These are phyloP conservation scores for Mus minutoides DNA, from an alignment of 2,797 vertebrate species.

Conservation along the genomic window DNA sequence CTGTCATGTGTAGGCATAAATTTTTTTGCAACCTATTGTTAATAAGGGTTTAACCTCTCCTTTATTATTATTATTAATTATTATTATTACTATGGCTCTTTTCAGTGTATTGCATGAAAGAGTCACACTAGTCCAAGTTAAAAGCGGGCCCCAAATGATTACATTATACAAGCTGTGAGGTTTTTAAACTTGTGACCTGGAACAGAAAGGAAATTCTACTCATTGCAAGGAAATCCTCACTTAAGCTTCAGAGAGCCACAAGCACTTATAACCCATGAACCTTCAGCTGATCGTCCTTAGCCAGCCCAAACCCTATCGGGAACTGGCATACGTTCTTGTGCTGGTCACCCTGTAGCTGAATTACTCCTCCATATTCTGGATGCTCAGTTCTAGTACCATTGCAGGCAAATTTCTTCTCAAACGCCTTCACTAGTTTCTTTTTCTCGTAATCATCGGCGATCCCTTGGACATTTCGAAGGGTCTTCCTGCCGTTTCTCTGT, in stretches of 20 bases:
- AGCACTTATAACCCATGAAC: neutral
- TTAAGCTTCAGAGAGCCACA: neutral
- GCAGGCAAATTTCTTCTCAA: constrained; percentile 83
- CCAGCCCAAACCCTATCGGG: constrained; percentile 88
- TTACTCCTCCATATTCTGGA: constrained; percentile 99
- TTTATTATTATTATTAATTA: too few species aligned
- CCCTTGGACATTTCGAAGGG: neutral
- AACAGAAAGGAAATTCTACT: too few species aligned
- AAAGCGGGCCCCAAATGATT: too few species aligned
- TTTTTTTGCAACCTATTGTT: too few species aligned
- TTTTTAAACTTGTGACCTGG: too few species aligned
- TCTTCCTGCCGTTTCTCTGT: neutral
- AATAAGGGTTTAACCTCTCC: too few species aligned
- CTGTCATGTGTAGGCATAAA: too few species aligned
- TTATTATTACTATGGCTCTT: too few species aligned
- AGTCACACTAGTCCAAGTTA: neutral
- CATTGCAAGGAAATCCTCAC: too few species aligned
- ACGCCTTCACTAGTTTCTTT: neutral
- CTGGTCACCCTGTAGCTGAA: constrained; percentile 98
- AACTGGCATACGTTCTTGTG: constrained; percentile 98
- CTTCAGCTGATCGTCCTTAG: neutral
- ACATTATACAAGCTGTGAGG: too few species aligned
- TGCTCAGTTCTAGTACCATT: constrained; percentile 99
- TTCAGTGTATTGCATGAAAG: neutral
- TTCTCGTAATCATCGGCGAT: neutral